Evolutionary conservation across 2,888 invertebrate genomes (phyloP).

Genomic region (Trachelus iudaicus): DNA sequence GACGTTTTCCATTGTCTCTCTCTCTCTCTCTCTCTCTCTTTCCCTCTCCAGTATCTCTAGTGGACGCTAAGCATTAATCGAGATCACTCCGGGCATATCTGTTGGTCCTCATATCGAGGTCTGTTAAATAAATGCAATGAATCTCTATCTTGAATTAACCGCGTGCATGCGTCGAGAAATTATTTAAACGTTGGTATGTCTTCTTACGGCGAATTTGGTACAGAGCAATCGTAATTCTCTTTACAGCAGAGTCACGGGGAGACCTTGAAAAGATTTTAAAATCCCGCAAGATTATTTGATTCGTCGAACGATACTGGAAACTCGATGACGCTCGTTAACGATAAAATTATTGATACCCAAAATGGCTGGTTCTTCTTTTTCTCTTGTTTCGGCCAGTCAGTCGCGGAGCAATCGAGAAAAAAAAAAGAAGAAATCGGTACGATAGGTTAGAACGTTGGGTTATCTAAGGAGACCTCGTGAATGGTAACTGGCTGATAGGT

Average conservation of each 20-base stretch:
- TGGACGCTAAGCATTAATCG: background rate
- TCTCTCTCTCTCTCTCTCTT: background rate
- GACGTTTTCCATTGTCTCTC: background rate
- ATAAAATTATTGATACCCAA: background rate
- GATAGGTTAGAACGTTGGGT: slow-evolving; percentile 36
- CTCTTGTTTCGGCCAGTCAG: background rate
- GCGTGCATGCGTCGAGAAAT: background rate
- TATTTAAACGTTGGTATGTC: background rate
- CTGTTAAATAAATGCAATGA: background rate
- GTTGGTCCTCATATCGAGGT: background rate
- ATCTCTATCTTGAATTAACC: background rate
- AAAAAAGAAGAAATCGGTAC: background rate
- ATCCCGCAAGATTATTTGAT: background rate
- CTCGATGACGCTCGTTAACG: background rate
- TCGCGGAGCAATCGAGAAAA: background rate
- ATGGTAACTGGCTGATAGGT: slow-evolving; percentile 49
- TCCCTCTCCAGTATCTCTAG: background rate
- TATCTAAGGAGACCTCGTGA: slow-evolving; percentile 56
- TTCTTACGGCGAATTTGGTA: background rate
- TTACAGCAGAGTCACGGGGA: background rate
- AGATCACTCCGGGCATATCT: background rate
- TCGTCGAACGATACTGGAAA: background rate
- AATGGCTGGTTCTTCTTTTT: background rate
- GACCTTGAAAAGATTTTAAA: background rate
- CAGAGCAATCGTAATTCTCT: background rate